Evolutionary conservation across 35 echinoderm and acorn worm genomes (phyloP), one percentile per base, ranked within the genome.

Genomic region (Ophioderma brevispina): DNA sequence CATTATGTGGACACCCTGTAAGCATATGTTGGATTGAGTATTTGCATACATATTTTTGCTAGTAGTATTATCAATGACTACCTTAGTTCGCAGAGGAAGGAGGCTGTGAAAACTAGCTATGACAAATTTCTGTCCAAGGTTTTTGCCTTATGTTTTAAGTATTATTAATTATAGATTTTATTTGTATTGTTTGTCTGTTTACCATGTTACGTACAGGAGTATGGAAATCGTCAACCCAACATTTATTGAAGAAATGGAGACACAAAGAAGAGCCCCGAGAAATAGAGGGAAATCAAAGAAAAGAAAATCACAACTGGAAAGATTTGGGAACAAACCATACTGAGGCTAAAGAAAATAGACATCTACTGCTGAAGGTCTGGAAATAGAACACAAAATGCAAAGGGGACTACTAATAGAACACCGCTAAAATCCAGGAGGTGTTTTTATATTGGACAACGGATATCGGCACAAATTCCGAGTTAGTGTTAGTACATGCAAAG

Each of bases 161-260:
- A n/a, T n/a, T n/a, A n/a, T n/a, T n/a, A n/a, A n/a, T n/a, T n/a
- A n/a, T n/a, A n/a, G n/a, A n/a, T n/a, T n/a, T n/a, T n/a, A n/a
- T n/a, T n/a, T n/a, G n/a, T n/a, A n/a, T n/a, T n/a, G n/a, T n/a
- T n/a, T n/a, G n/a, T n/a, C n/a, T n/a, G n/a, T n/a, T n/a, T n/a
- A n/a, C n/a, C n/a, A n/a, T n/a, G n/a, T n/a, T n/a, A n/a, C n/a
- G n/a, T n/a, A n/a, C n/a, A n/a, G n/a, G n/a, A n/a, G n/a, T n/a
- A n/a, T n/a, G n/a, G 59, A 70, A 70, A 70, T 70, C 28, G 59
- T 70, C 59, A 70, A 25, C n/a, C 59, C 59, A n/a, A n/a, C n/a
- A 25, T 70, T 15, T 25, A 70, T 70, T 25, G 17, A 70, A 18
- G 59, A n/a, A n/a, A 70, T 25, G 59, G n/a, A 70, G n/a, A 18